These are phyloP conservation scores for Cyclina sinensis DNA, from an alignment of 1,140 invertebrate genomes.

Conservation along the genomic window DNA sequence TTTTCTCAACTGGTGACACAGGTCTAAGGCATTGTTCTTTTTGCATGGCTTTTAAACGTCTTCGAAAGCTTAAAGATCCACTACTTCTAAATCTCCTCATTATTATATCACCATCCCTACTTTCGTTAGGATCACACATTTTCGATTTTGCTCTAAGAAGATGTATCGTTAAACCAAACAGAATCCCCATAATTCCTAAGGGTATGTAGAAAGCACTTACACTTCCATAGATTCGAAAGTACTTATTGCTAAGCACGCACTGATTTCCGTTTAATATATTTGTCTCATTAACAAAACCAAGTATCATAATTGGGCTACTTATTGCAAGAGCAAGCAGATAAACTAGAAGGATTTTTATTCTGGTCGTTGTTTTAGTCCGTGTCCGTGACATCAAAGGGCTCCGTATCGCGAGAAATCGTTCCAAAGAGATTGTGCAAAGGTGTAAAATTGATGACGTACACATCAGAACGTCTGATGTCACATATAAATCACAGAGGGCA, in stretches of 20 bases:
- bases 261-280: constrained; percentile 87
- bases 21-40: constrained; percentile 18
- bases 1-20: too few relatives aligned
- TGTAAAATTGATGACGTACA: constrained; percentile 96
- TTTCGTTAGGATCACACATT: constrained; percentile 69
- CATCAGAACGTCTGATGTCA: constrained; percentile 96
- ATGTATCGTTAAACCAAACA: constrained; percentile 95
- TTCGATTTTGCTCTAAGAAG: constrained; percentile 79
- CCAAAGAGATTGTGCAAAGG: constrained; percentile 85
- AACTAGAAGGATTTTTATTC: constrained; percentile 94
- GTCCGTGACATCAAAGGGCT: constrained; percentile 91
- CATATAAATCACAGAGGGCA: constrained; percentile 96
- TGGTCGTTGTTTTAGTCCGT: constrained; percentile 93
- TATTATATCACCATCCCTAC: constrained; percentile 73
- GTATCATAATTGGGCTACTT: constrained; percentile 94
- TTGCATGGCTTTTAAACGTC: constrained; percentile 27
- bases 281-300: constrained; percentile 90
- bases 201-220: constrained; percentile 98
- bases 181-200: constrained; percentile 96
- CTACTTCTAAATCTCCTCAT: constrained; percentile 72
- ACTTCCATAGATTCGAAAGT: constrained; percentile 96
- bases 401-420: constrained; percentile 93
- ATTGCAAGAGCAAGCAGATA: constrained; percentile 96
- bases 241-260: constrained; percentile 89
- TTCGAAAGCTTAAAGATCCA: constrained; percentile 35